Percentiles rank a stretch among this genome's conserved stretches.
phyloP scores from a whole-genome alignment of 2,888 invertebrate genomes.

The Celastrina argiolus region DNA sequence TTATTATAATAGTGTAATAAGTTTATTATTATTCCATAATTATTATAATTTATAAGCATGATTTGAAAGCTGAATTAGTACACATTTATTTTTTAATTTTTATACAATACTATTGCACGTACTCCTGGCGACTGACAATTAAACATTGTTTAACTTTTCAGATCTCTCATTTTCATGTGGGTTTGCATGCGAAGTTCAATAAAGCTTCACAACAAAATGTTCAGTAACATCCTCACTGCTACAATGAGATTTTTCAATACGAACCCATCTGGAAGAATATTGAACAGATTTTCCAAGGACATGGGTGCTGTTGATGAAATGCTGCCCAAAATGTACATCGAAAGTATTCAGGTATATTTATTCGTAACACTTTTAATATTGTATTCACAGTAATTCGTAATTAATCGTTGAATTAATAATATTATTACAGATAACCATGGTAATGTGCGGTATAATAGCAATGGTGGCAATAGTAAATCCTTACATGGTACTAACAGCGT shows the following conservation, averaged over 20 bases:
- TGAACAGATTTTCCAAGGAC: conserved; percentile 91
- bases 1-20: no score
- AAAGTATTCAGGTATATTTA: conserved; percentile 71
- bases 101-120: neutral
- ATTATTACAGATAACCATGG: conserved; percentile 75
- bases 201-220: conserved; percentile 87
- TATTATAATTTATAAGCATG: no score
- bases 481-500: conserved; percentile 80
- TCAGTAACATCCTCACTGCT: conserved; percentile 79
- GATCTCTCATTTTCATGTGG: conserved; percentile 84
- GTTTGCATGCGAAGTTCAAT: conserved; percentile 86
- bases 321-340: conserved; percentile 59
- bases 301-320: conserved; percentile 87
- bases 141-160: conserved; percentile 32
- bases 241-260: conserved; percentile 90
- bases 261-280: conserved; percentile 88
- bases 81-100: neutral
- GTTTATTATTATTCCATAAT: no score
- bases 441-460: conserved; percentile 82
- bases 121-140: neutral
- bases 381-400: neutral
- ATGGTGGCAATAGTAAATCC: conserved; percentile 85
- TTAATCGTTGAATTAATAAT: neutral
- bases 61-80: no score
- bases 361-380: neutral